A percentile compares a stretch with the other conserved stretches of the same genome.
These are phyloP conservation scores for Suricata suricatta DNA, from an alignment of 2,113 vertebrate genomes.

Conservation along the genomic window DNA sequence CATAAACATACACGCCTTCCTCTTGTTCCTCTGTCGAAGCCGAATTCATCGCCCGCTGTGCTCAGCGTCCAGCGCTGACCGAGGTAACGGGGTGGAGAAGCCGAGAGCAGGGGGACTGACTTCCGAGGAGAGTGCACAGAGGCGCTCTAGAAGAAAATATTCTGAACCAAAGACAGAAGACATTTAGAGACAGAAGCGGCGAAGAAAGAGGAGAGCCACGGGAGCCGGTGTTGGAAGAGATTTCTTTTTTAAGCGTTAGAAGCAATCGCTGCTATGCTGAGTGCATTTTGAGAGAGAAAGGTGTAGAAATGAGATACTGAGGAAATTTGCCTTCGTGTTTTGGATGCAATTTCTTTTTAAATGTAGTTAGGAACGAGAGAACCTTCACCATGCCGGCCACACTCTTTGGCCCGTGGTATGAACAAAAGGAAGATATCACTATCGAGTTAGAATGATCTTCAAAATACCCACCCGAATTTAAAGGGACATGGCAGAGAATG, in stretches of 20 bases:
- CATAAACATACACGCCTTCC: neutral
- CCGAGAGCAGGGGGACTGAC: neutral
- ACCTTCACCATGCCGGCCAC: neutral
- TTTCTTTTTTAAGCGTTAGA: neutral
- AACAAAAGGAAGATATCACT: neutral
- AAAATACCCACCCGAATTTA: neutral
- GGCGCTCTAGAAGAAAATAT: neutral
- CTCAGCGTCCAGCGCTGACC: neutral
- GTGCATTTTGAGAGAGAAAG: neutral
- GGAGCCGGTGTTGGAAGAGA: neutral
- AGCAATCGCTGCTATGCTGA: neutral
- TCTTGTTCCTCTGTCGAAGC: neutral
- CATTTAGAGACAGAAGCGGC: neutral
- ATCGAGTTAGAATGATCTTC: neutral
- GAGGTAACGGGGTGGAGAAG: neutral
- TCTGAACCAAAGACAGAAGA: neutral
- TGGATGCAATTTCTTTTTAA: neutral
- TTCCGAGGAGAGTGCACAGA: neutral
- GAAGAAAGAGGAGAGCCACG: neutral
- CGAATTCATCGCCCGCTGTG: neutral
- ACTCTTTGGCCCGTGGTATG: neutral
- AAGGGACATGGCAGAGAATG: neutral
- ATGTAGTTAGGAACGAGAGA: neutral
- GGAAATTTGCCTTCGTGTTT: neutral
- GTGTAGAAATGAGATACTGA: neutral